Evolutionary conservation across 2,888 invertebrate genomes (phyloP), one percentile per base, ranked within the genome.

Genomic region (Spilosoma lubricipeda): DNA sequence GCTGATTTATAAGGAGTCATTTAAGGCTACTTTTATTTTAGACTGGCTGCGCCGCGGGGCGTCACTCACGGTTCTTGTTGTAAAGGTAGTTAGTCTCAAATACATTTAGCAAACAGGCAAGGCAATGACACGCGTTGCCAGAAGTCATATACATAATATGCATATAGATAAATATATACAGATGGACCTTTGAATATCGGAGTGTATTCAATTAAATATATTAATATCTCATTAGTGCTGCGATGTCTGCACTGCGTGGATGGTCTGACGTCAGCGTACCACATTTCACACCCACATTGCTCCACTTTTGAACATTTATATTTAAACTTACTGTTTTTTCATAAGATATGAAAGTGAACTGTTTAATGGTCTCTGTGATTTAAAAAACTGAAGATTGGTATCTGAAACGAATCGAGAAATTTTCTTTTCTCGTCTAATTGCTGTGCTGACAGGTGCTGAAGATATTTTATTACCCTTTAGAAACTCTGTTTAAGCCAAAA

Each of bases 131-230:
- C 42, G 0, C 13, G 42, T 39, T 42, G 11, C 1, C 13, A 42
- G 1, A 42, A 1, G 13, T 42, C 2, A 42, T 42, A 42, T 5
- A 45, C 15, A 45, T 15, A 45, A 3, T 45, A 45, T 15, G 18
- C 9, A 45, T 45, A 45, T 3, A 45, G 20, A 52, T 23, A 8
- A 8, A 20, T 56, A 56, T 23, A 52, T 23, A 23, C 23, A n/a
- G 11, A 30, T 15, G 30, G 63, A 63, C 63, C 27, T 63, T 27
- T 20, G 18, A 67, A 45, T 45, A 67, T 67, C 5, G 2, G 63
- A 63, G 30, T 30, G 63, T 7, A 63, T 30, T 63, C 63, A 67
- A 42, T 18, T 45, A 23, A 74, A 77, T 76, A 76, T 76, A 72
- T 72, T 72, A 67, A 45, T 45, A 30, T 67, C 30, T 67, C 67